Evolutionary conservation across 2,888 invertebrate species (phyloP), one percentile per base, ranked within the genome.

Genomic region (Brachylomia viminalis): DNA sequence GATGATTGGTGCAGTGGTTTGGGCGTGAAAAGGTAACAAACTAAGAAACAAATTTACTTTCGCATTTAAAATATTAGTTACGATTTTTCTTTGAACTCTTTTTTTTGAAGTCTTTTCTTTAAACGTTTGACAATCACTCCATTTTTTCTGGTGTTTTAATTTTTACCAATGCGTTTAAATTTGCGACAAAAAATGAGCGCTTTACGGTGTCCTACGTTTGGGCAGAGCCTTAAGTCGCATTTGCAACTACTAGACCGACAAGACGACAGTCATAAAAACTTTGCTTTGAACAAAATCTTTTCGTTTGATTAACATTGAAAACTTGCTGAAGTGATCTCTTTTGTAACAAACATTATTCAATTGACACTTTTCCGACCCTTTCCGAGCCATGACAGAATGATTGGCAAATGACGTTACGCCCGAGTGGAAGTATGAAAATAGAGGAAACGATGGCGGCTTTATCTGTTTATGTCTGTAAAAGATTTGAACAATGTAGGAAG

Each of bases 401-500:
- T 66, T 66, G 62, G 56, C 38, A 80, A 84, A 84, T 80, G 56
- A 59, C 61, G 76, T 84, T 84, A 84, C 61, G 47, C 52, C 42
- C 72, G 61, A 58, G 58, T 72, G 85, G 66, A 67, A 80, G 42
- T 84, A 80, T 66, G 85, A 47, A 84, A 80, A 84, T 84, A 62
- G 69, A 80, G 72, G 69, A 84, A 76, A 61, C 70, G 69, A 75
- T 27, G 75, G 27, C 17, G 47, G 67, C 10, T 80, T 74, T 68
- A 70, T 72, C 59, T 80, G 72, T 79, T 80, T 82, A 75, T 54
- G 27, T 33, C 42, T 68, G 30, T 54, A 66, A 58, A 72, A 70
- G 69, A 84, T 69, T 84, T 69, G 61, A 72, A 62, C 52, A 75
- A 69, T 70, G 33, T 75, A 54, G 17, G 20, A n/a, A 23, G n/a